Evolutionary conservation across 1,140 invertebrate genomes (phyloP), one percentile per base, ranked within the genome.

Genomic region (Philopotamus ludificatus): DNA sequence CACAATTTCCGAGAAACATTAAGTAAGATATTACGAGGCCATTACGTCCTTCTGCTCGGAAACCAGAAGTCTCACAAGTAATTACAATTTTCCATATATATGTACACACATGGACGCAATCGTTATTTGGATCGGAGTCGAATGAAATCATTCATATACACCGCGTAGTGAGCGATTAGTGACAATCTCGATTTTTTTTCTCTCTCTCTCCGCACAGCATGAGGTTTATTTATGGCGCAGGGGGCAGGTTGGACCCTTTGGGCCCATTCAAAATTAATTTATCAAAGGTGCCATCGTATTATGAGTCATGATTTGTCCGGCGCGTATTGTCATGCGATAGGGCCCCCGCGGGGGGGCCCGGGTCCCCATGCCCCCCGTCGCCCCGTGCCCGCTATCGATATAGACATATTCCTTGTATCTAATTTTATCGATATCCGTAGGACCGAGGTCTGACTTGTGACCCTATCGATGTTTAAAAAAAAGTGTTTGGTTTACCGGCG

Each of bases 291-390:
- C 45, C 45, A 49, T 61, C 49, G 57, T 50, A 54, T 42, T 66
- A 53, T 66, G 64, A 66, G 50, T 62, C 58, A 62, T 67, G 65
- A 67, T 67, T 67, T 67, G 65, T 67, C 49, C 51, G 65, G 23
- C 47, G 23, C 20, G 16, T n/a, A 44, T 53, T 67, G 53, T 58
- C 22, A 26, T 47, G 47, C 44, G 41, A 53, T 49, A 20, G 34
- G 23, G 7, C 2, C 57, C 10, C 57, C 39, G 42, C 39, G 41
- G 57, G 65, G 18, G 55, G 3, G 57, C 20, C 51, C 16, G 18
- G 18, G 20, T 34, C 28, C 50, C 4, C 22, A 15, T 4, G 51
- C 26, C 9, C 58, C 26, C 60, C 25, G 44, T 44, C 21, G 51
- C 39, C 50, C 45, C 28, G 41, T 45, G 51, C 59, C 53, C 26